Conservation (phyloP, 2,888 invertebrate genomes). For the Syrphus vitripennis region DNA sequence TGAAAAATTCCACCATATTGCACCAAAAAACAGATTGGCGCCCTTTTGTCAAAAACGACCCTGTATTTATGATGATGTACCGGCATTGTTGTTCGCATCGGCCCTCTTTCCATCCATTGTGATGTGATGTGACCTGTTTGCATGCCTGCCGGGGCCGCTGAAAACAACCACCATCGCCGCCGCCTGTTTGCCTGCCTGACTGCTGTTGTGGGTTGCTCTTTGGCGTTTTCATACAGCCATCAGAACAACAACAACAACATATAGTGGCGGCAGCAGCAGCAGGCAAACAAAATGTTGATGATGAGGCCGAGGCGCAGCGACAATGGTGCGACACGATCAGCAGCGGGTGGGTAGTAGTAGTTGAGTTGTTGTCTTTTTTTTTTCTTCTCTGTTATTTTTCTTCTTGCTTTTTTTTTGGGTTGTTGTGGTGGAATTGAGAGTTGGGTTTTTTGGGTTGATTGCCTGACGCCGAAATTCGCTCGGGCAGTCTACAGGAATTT, state of each 20-base stretch:
- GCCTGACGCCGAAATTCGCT: conserved; percentile 68
- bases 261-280: conserved; percentile 6
- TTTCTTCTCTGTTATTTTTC: conserved; percentile 20
- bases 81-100: conserved; percentile 39
- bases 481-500: conserved; percentile 66
- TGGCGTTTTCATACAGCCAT: conserved; percentile 33
- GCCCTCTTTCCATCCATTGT: conserved; percentile 57
- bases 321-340: conserved; percentile 71
- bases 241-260: conserved; percentile 22
- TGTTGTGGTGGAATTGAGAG: conserved; percentile 29
- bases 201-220: conserved; percentile 67
- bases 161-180: conserved; percentile 23
- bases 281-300: conserved; percentile 49
- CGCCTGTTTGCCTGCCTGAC: conserved; percentile 62
- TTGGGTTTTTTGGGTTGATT: conserved; percentile 53
- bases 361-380: conserved; percentile 54
- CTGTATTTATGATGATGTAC: conserved; percentile 21
- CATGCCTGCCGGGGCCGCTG: conserved; percentile 42
- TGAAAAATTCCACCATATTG: too few species aligned
- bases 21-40: neutral
- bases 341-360: conserved; percentile 69
- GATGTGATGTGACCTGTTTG: conserved; percentile 61
- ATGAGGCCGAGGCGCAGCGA: conserved; percentile 56
- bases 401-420: conserved; percentile 34
- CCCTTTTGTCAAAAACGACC: neutral